phyloP scores from a whole-genome alignment of 2,797 vertebrate species.

The Acanthurus tractus region DNA sequence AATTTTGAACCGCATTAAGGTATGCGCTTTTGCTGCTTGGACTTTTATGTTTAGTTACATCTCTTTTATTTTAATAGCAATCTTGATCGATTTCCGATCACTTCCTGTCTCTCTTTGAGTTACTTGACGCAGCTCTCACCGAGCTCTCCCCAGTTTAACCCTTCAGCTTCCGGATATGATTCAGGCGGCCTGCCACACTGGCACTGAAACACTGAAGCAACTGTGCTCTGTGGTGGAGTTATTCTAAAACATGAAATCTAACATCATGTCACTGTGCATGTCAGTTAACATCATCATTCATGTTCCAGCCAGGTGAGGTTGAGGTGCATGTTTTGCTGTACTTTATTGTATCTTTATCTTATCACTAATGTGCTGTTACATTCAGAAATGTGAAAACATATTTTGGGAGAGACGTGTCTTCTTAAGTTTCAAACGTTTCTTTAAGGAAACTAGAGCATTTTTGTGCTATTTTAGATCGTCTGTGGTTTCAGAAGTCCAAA shows the following conservation, averaged over 20 bases:
- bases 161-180: constrained; percentile 25
- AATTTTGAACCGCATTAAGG: no score
- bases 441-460: no score
- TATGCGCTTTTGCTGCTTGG: no score
- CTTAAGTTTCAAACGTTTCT: no score
- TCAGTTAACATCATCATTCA: neutral
- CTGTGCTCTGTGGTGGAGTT: no score
- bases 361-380: neutral
- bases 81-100: neutral
- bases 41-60: no score
- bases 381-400: no score
- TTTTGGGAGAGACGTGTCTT: no score
- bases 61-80: constrained; percentile 9
- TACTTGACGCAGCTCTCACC: constrained; percentile 6
- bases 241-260: neutral
- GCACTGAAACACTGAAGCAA: neutral
- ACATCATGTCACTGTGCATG: neutral
- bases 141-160: constrained; percentile 68
- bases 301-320: neutral
- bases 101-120: neutral
- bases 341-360: neutral
- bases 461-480: no score
- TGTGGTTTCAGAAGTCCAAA: no score
- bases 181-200: neutral
- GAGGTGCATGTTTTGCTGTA: neutral